These are phyloP conservation scores for Sinotaia quadrata DNA, from an alignment of 2,888 invertebrate genomes.

Conservation along the genomic window DNA sequence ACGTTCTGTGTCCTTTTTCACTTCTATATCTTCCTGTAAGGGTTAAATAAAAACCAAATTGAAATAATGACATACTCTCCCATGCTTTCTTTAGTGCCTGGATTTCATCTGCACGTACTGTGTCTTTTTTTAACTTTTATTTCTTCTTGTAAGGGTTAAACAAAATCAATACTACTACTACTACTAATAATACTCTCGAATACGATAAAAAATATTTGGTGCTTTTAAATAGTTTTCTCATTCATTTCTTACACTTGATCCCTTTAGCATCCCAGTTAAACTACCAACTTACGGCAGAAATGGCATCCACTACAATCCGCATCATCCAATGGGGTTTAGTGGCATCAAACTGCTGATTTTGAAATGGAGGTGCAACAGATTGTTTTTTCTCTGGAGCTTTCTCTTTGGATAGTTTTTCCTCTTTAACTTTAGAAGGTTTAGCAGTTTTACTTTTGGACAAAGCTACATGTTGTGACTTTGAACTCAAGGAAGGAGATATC, in stretches of 20 bases:
- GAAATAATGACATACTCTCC: too few species aligned
- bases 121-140: slow-evolving; percentile 71
- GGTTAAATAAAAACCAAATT: too few species aligned
- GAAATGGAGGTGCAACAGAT: slow-evolving; percentile 66
- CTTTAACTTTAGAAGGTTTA: slow-evolving; percentile 59
- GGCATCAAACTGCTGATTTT: slow-evolving; percentile 69
- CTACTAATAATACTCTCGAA: too few species aligned
- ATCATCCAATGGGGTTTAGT: slow-evolving; percentile 70
- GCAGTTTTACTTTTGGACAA: slow-evolving; percentile 48
- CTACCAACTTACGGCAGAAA: slow-evolving; percentile 60
- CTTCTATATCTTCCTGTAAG: slow-evolving; percentile 68
- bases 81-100: slow-evolving; percentile 71
- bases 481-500: too few species aligned
- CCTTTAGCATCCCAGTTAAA: too few species aligned
- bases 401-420: slow-evolving; percentile 59
- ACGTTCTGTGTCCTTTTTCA: slow-evolving; percentile 71
- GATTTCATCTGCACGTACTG: slow-evolving; percentile 71
- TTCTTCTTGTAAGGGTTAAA: slow-evolving; percentile 66
- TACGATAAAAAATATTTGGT: too few species aligned
- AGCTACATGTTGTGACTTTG: too few species aligned
- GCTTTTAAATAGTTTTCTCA: too few species aligned
- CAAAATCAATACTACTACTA: too few species aligned
- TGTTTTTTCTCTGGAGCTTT: slow-evolving; percentile 54
- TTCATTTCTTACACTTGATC: too few species aligned
- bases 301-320: slow-evolving; percentile 68